Base-by-base conservation (phyloP, 2,888 invertebrate species). In the Drosophila mimetica region DNA sequence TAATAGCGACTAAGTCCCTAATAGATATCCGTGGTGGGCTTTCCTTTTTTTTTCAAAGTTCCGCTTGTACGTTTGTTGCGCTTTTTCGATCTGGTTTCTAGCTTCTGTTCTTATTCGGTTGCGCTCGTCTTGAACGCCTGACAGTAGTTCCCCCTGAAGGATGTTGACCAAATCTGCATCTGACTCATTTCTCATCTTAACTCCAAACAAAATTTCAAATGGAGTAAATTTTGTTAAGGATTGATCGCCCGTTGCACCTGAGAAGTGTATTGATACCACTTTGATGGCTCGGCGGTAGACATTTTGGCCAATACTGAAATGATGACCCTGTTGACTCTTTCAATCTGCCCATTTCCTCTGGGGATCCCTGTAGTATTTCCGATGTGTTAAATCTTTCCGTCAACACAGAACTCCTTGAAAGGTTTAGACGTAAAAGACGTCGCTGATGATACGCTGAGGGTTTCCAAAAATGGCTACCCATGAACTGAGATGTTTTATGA, bases 21-120 rank as follows among this genome's bases (percentile, higher is more conserved):
- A 30, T 30, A 9, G 30, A 30, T 30, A 30, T 2, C 30, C 37
- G 16, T 37, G 6, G 37, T 14, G 14, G 16, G 3, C 37, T 16
- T 37, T 37, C 16, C 37, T 16, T 13, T 37, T 37, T 37, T 37
- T 37, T 2, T 42, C 41, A 20, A 42, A 42, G 20, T 22, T 42
- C 7, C 42, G 22, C 22, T 22, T 22, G 41, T 20, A 20, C 18
- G 41, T 7, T 41, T 41, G 20, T 42, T 42, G 42, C 13, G 22
- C 42, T 42, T 22, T 20, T 42, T 42, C 2, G 22, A 42, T 42
- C n/a, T 42, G 22, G 42, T 20, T 13, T 42, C n/a, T 42, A n/a
- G 42, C 22, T 22, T 42, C 42, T 42, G 42, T 2, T 42, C 42
- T 42, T 42, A 42, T 42, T 22, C 22, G 41, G 41, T 41, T 41